phyloP scores from a whole-genome alignment of 2,888 invertebrate species.

The Eilema griseolum region DNA sequence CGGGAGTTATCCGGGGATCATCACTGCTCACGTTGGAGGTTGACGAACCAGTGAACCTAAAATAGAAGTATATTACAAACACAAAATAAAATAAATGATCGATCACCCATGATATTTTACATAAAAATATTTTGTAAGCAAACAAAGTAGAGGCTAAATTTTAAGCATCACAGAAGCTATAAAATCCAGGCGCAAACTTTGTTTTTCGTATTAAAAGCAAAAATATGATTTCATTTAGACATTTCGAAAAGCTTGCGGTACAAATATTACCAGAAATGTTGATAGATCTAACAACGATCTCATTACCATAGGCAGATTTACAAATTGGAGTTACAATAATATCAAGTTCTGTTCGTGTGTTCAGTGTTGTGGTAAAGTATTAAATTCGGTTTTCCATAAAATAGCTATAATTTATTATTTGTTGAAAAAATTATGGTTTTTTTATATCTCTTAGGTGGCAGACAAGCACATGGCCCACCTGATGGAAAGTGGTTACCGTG shows the following conservation, averaged over 20 bases:
- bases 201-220: conserved; percentile 14
- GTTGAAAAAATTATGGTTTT: too few species aligned
- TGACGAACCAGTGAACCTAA: too few species aligned
- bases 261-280: conserved; percentile 16
- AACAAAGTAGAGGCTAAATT: neutral
- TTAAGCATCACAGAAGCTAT: neutral
- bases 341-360: conserved; percentile 4
- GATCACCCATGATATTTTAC: neutral
- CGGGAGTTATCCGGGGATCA: too few species aligned
- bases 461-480: too few species aligned
- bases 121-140: neutral
- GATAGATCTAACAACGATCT: conserved; percentile 20
- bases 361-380: conserved; percentile 11
- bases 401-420: neutral
- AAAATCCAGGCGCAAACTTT: conserved; percentile 9
- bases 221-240: conserved; percentile 26
- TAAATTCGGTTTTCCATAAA: neutral
- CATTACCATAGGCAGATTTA: conserved; percentile 35
- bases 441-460: too few species aligned
- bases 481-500: too few species aligned
- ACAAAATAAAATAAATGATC: too few species aligned
- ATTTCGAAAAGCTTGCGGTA: conserved; percentile 21
- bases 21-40: too few species aligned
- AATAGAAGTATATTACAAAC: neutral
- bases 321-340: conserved; percentile 33